Evolutionary conservation across 2,888 invertebrate genomes (phyloP), one percentile per base, ranked within the genome.

Genomic region (Lasioglossum morio): DNA sequence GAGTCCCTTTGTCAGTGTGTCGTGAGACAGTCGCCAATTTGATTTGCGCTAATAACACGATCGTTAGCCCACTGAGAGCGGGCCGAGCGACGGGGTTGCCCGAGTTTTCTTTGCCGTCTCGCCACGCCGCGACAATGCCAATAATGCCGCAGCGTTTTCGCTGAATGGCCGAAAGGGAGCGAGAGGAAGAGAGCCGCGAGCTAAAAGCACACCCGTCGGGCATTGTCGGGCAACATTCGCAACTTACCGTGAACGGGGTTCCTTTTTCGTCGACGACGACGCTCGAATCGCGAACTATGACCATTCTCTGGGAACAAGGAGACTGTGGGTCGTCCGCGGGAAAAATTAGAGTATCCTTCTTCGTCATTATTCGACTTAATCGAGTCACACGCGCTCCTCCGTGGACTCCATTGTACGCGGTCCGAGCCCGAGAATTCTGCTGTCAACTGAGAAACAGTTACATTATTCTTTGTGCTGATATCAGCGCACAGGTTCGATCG

Each of bases 181-280:
- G 16, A 63, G 27, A 34, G 86, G 77, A 84, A 90, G 89, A 91
- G 90, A 89, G 85, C 82, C 82, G 83, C 86, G 91, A 85, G 87
- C 81, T 88, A 90, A 92, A 91, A 91, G 93, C 91, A 88, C 91
- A 89, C 94, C 94, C 88, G 94, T 89, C 86, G 94, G 77, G 94
- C 84, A 92, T 94, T 91, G 92, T 91, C 88, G 80, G 70, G 43
- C 66, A 34, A 69, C 66, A 46, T 81, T 92, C 85, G 87, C 88
- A 86, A 88, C 89, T 90, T 79, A 81, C 81, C 37, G 79, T 57
- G 82, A 70, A 70, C 70, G 48, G 23, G 73, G 30, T 48, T 70
- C 76, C 80, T 80, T 81, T 75, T 82, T 72, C 14, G 73, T 27
- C 37, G 16, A 0, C 34, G 69, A 70, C 73, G 34, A 10, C 60